These are phyloP conservation scores for Notodonta ziczac DNA, from an alignment of 2,888 invertebrate genomes.

Conservation along the genomic window DNA sequence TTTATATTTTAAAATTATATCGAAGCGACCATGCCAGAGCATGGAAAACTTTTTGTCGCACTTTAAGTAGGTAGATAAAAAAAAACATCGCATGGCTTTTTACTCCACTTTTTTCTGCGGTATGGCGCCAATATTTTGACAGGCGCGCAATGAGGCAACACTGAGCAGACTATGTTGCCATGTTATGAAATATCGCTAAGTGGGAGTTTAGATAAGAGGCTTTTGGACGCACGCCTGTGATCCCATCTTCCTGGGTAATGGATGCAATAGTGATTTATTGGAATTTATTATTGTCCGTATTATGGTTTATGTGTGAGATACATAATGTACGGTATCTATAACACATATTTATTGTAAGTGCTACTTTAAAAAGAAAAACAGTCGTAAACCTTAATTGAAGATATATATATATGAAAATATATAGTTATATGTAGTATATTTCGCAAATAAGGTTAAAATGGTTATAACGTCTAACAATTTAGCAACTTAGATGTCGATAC, in stretches of 20 bases:
- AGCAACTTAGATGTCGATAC: too few species aligned
- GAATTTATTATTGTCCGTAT: conserved; percentile 32
- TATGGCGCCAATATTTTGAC: conserved; percentile 74
- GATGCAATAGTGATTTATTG: conserved; percentile 43
- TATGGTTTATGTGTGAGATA: conserved; percentile 6
- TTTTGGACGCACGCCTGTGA: conserved; percentile 47
- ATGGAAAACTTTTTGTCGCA: conserved; percentile 1
- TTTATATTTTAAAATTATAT: too few species aligned
- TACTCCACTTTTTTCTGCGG: conserved; percentile 37
- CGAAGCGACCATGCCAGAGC: not conserved
- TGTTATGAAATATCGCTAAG: conserved; percentile 69
- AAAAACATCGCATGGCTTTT: conserved; percentile 14
- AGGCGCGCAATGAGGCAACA: conserved; percentile 55
- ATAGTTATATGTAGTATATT: not conserved
- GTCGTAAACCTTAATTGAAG: not conserved
- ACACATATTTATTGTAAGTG: not conserved
- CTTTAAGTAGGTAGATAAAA: not conserved
- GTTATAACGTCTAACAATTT: too few species aligned
- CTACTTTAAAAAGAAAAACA: not conserved
- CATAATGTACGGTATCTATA: not conserved
- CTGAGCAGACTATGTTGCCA: conserved; percentile 62
- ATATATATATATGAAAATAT: too few species aligned
- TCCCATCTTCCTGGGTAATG: conserved; percentile 40
- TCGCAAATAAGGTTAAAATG: not conserved
- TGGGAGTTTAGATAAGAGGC: conserved; percentile 68